These are phyloP conservation scores for Drosophila santomea DNA, from an alignment of 1,140 invertebrate genomes.

Conservation along the genomic window DNA sequence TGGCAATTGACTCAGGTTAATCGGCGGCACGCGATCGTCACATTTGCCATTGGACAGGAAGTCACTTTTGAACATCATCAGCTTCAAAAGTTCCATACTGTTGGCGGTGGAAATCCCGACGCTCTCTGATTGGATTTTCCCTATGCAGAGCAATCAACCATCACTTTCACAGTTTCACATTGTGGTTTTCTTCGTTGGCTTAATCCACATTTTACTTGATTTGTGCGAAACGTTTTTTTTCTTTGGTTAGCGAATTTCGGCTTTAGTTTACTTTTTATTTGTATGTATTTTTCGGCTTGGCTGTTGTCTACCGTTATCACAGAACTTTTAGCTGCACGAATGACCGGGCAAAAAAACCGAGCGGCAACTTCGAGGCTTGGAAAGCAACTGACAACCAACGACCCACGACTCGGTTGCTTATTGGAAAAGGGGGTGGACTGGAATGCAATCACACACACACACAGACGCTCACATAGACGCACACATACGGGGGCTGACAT, in stretches of 20 bases:
- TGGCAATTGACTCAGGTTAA: slow-evolving; percentile 90
- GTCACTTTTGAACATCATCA: slow-evolving; percentile 85
- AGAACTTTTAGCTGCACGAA: slow-evolving; percentile 58
- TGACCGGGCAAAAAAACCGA: slow-evolving; percentile 36
- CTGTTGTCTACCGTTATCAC: slow-evolving; percentile 62
- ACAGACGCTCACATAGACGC: no score
- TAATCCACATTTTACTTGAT: slow-evolving; percentile 46
- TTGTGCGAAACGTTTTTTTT: neutral
- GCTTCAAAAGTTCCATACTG: slow-evolving; percentile 84
- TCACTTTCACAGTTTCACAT: slow-evolving; percentile 54
- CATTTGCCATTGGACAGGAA: slow-evolving; percentile 83
- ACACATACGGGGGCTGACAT: slow-evolving; percentile 61
- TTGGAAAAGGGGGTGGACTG: slow-evolving; percentile 35
- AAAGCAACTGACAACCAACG: slow-evolving; percentile 74
- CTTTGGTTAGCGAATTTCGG: neutral
- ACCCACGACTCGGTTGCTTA: slow-evolving; percentile 20
- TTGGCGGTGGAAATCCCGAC: slow-evolving; percentile 2
- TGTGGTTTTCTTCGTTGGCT: slow-evolving; percentile 41
- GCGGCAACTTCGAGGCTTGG: slow-evolving; percentile 78
- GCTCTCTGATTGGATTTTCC: slow-evolving; percentile 6
- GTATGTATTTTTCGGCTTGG: slow-evolving; percentile 9
- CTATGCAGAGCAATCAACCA: slow-evolving; percentile 21
- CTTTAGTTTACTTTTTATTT: slow-evolving; percentile 20
- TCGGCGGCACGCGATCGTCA: slow-evolving; percentile 87
- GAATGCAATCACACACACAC: slow-evolving; percentile 8